Evolutionary conservation across 2,113 vertebrate species (phyloP).

Genomic region (Carlito syrichta): DNA sequence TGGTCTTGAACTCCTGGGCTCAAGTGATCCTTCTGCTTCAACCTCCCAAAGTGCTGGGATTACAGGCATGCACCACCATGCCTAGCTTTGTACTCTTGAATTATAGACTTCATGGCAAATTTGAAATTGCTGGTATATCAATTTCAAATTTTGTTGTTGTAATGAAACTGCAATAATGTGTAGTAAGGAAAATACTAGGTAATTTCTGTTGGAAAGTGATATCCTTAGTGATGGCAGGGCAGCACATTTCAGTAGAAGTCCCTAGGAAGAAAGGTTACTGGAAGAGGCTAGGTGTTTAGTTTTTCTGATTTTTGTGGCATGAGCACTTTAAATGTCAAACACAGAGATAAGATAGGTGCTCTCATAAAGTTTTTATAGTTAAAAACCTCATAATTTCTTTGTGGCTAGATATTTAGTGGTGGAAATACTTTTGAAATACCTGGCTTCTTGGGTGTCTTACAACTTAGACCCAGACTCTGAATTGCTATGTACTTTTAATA

Average conservation of each 20-base stretch:
- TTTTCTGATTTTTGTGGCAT: neutral
- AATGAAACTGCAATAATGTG: neutral
- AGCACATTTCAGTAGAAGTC: neutral
- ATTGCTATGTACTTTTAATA: neutral
- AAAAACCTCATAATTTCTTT: neutral
- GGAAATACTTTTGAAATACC: neutral
- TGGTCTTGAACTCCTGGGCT: too few relatives aligned
- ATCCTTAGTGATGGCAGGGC: neutral
- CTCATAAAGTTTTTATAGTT: neutral
- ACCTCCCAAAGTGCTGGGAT: too few relatives aligned
- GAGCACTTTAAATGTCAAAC: neutral
- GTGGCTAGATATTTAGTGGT: neutral
- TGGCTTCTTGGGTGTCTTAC: neutral
- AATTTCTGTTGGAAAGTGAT: neutral
- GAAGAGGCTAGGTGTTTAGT: neutral
- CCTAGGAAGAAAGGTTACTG: neutral
- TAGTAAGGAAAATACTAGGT: neutral
- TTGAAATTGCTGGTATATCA: neutral
- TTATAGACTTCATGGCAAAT: neutral
- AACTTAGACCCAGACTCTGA: neutral
- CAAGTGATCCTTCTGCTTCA: too few relatives aligned
- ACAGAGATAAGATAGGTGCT: neutral
- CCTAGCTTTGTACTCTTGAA: neutral
- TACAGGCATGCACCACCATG: too few relatives aligned
- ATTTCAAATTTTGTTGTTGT: neutral